phyloP scores from a whole-genome alignment of 2,888 invertebrate genomes.

The Drosophila atroscutellata region DNA sequence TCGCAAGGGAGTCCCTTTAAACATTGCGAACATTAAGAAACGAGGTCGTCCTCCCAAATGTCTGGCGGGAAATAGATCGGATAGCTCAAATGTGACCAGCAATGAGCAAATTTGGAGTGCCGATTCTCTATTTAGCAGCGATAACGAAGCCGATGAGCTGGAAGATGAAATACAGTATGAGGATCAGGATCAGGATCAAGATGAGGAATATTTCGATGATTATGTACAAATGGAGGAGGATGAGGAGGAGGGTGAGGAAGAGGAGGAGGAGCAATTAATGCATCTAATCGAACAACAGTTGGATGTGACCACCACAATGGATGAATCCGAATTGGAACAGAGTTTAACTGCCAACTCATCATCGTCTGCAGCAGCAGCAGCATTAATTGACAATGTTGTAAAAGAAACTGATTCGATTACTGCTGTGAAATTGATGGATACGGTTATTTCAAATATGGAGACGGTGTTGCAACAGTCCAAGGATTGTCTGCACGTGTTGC shows the following conservation, averaged over 20 bases:
- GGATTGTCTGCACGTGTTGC: slow-evolving; percentile 68
- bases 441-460: slow-evolving; percentile 79
- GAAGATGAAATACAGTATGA: slow-evolving; percentile 59
- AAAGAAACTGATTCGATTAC: slow-evolving; percentile 36
- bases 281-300: slow-evolving; percentile 48
- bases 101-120: slow-evolving; percentile 77
- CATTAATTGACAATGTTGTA: slow-evolving; percentile 7
- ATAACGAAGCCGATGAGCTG: slow-evolving; percentile 68
- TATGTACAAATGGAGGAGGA: slow-evolving; percentile 56
- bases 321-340: slow-evolving; percentile 5
- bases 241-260: slow-evolving; percentile 30
- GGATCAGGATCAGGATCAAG: slow-evolving; percentile 33
- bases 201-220: slow-evolving; percentile 57
- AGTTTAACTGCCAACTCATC: slow-evolving; percentile 4
- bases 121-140: slow-evolving; percentile 65
- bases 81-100: slow-evolving; percentile 34
- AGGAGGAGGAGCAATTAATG: slow-evolving; percentile 20
- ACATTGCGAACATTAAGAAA: slow-evolving; percentile 66
- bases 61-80: neutral
- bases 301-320: slow-evolving; percentile 10
- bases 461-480: slow-evolving; percentile 77
- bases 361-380: neutral
- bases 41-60: slow-evolving; percentile 68
- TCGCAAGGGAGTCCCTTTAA: slow-evolving; percentile 74
- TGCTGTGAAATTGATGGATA: slow-evolving; percentile 64